These are phyloP conservation scores for Dicrurus megarhynchus DNA, from an alignment of 2,113 vertebrate genomes.

Conservation along the genomic window DNA sequence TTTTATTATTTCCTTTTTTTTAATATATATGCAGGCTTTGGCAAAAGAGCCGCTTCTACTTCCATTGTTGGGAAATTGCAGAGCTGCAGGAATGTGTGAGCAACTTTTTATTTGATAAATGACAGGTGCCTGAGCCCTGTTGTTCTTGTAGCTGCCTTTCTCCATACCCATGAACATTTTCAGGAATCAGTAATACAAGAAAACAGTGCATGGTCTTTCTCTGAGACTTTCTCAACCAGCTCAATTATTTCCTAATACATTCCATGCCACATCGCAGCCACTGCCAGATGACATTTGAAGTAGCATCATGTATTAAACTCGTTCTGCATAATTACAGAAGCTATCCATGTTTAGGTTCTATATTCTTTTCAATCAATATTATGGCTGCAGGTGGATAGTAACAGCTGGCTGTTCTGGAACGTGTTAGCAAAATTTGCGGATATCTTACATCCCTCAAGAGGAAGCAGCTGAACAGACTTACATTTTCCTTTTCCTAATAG, in stretches of 20 bases:
- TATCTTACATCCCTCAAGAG: constrained; percentile 60
- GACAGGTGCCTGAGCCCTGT: background rate
- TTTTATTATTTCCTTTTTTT: background rate
- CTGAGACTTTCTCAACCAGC: background rate
- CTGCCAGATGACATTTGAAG: constrained; percentile 34
- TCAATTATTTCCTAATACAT: constrained; percentile 9
- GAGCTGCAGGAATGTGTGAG: background rate
- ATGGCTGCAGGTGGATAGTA: constrained; percentile 62
- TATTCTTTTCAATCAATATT: constrained; percentile 60
- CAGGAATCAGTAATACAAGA: background rate
- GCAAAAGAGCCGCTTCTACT: background rate
- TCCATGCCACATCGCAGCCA: background rate
- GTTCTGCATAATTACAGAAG: constrained; percentile 48
- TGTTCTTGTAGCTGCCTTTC: background rate
- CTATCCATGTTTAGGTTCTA: constrained; percentile 50
- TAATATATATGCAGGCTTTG: background rate
- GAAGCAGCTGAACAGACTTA: constrained; percentile 61
- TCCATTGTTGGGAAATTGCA: background rate
- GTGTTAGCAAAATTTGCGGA: constrained; percentile 53
- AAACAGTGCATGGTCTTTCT: background rate
- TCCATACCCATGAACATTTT: background rate
- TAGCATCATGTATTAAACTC: constrained; percentile 39
- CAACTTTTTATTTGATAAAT: background rate
- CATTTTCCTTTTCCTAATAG: constrained; percentile 36
- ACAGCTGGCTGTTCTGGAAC: constrained; percentile 65